These are phyloP conservation scores for Mustela lutreola DNA, from an alignment of 2,113 vertebrate species.

Conservation along the genomic window DNA sequence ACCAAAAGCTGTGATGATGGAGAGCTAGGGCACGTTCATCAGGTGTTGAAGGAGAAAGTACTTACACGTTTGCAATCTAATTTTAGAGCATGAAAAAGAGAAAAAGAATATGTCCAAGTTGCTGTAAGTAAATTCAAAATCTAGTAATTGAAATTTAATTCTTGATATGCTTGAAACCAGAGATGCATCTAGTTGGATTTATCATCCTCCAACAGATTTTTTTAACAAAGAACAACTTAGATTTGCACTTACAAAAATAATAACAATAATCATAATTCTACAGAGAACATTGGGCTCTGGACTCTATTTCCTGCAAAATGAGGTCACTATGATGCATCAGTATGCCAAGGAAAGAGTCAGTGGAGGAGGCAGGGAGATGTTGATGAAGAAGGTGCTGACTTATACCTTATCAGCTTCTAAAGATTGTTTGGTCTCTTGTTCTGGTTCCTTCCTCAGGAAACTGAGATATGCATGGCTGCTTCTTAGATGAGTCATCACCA, in stretches of 20 bases:
- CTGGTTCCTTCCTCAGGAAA: constrained; percentile 80
- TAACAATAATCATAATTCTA: background rate
- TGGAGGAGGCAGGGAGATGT: background rate
- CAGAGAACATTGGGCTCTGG: background rate
- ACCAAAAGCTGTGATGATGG: background rate
- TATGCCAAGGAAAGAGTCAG: background rate
- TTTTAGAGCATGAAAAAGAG: background rate
- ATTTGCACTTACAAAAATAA: background rate
- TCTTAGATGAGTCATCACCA: constrained; percentile 54
- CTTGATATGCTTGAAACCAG: background rate
- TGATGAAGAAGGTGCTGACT: background rate
- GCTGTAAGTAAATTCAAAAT: background rate
- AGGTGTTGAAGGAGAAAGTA: background rate
- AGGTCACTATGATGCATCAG: background rate
- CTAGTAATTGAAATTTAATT: background rate
- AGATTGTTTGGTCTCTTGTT: background rate
- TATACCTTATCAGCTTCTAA: constrained; percentile 58
- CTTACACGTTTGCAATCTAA: background rate
- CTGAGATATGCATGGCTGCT: background rate
- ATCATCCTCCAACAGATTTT: background rate
- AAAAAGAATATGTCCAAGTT: background rate
- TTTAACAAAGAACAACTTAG: background rate
- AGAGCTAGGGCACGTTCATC: background rate
- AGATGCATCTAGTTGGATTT: background rate
- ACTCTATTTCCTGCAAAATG: constrained; percentile 5